These are phyloP conservation scores for Gasterosteus nipponicus DNA, from an alignment of 2,113 vertebrate species.

Conservation along the genomic window DNA sequence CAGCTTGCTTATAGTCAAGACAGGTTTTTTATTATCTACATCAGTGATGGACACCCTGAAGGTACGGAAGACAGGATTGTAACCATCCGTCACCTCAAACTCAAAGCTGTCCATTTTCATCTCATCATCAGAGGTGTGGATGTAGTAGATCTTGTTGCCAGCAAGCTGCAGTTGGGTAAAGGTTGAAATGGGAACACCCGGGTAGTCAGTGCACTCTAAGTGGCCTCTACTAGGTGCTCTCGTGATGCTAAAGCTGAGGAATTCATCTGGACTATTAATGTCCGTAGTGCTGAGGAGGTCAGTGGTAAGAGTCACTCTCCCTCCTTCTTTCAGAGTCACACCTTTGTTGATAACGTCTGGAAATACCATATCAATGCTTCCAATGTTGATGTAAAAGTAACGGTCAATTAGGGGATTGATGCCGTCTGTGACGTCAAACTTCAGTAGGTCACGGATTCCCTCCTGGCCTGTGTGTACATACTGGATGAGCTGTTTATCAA, in stretches of 20 bases:
- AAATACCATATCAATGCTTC: constrained; percentile 91
- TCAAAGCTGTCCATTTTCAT: constrained; percentile 99
- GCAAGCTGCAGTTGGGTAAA: constrained; percentile 96
- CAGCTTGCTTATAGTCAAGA: constrained; percentile 87
- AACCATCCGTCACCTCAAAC: constrained; percentile 96
- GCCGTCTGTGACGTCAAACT: constrained; percentile 96
- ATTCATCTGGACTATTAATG: constrained; percentile 95
- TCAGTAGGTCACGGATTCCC: constrained; percentile 91
- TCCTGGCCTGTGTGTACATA: constrained; percentile 91
- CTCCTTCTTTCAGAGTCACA: constrained; percentile 94
- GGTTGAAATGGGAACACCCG: constrained; percentile 88
- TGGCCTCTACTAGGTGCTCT: constrained; percentile 91
- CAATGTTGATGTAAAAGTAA: constrained; percentile 93
- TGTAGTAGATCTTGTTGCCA: constrained; percentile 96
- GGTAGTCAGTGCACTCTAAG: constrained; percentile 89
- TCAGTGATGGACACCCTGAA: constrained; percentile 95
- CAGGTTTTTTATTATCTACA: constrained; percentile 96
- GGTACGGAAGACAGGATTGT: constrained; percentile 93
- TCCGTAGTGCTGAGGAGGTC: constrained; percentile 96
- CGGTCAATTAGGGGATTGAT: constrained; percentile 94
- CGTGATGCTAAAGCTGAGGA: constrained; percentile 93
- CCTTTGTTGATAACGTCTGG: constrained; percentile 96
- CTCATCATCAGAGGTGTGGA: constrained; percentile 95
- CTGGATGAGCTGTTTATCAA: constrained; percentile 88
- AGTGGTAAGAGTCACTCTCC: constrained; percentile 93